These are phyloP conservation scores for Spodoptera picta DNA, from an alignment of 2,888 invertebrate species.

Conservation along the genomic window DNA sequence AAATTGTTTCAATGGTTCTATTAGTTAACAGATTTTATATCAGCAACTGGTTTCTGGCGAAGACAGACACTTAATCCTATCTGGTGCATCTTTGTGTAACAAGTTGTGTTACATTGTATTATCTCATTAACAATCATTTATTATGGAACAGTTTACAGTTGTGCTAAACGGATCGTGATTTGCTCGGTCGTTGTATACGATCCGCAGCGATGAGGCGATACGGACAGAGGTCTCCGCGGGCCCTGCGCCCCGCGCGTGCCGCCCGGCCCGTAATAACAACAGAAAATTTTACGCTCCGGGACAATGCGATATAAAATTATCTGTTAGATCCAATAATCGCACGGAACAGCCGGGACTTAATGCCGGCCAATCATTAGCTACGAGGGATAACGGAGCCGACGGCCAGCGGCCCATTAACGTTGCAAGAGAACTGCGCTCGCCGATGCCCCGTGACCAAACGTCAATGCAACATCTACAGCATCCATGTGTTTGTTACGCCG, in stretches of 20 bases:
- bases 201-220: constrained; percentile 73
- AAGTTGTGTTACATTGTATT: constrained; percentile 11
- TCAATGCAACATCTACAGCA: constrained; percentile 80
- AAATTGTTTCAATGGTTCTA: background rate
- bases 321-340: constrained; percentile 89
- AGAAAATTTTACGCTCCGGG: constrained; percentile 88
- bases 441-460: constrained; percentile 87
- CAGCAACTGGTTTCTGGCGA: too few species aligned
- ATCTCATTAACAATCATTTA: constrained; percentile 51
- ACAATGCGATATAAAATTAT: constrained; percentile 89
- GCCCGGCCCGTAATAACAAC: constrained; percentile 83
- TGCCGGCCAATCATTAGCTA: constrained; percentile 89
- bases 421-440: constrained; percentile 68
- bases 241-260: constrained; percentile 68
- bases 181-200: constrained; percentile 65
- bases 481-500: constrained; percentile 69
- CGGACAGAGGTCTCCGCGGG: constrained; percentile 61
- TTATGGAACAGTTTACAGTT: constrained; percentile 52
- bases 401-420: constrained; percentile 80
- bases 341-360: constrained; percentile 87
- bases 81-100: constrained; percentile 8
- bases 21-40: too few species aligned
- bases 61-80: background rate
- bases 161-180: constrained; percentile 73
- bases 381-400: constrained; percentile 87